phyloP scores from a whole-genome alignment of 1,140 invertebrate species.

The Phthorimaea operculella region DNA sequence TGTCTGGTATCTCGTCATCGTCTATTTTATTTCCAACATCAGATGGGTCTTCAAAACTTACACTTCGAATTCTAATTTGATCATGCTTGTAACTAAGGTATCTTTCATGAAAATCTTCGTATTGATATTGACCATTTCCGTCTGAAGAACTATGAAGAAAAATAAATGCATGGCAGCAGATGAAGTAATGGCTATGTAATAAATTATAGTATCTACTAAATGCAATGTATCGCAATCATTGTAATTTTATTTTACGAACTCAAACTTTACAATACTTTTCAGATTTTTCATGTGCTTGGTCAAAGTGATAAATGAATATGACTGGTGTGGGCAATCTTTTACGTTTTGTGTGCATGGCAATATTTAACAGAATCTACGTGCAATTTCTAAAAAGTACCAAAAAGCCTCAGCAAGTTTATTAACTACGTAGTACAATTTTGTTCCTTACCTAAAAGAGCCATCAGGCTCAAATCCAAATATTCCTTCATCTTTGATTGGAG shows the following conservation, averaged over 20 bases:
- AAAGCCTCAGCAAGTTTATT: constrained; percentile 21
- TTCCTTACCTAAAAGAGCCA: constrained; percentile 59
- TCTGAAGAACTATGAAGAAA: constrained; percentile 67
- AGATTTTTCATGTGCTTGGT: no score
- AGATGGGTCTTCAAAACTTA: constrained; percentile 72
- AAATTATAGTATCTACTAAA: no score
- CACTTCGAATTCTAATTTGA: constrained; percentile 76
- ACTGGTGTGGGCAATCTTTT: background rate
- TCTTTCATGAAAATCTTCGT: constrained; percentile 83
- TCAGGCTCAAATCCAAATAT: constrained; percentile 67
- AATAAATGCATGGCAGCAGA: constrained; percentile 46
- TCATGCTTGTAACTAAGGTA: constrained; percentile 76
- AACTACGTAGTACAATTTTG: background rate
- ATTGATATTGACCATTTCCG: constrained; percentile 65
- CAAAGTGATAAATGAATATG: background rate
- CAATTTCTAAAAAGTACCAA: constrained; percentile 26
- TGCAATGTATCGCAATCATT: no score
- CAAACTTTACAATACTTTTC: no score
- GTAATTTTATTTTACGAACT: no score
- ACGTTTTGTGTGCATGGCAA: constrained; percentile 12
- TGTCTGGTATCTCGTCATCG: constrained; percentile 27
- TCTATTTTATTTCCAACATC: constrained; percentile 45
- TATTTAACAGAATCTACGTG: constrained; percentile 6
- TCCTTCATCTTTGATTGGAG: constrained; percentile 71
- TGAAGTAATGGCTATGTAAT: constrained; percentile 31